Evolutionary conservation across 2,113 vertebrate genomes (phyloP).

Genomic region (Elaphurus davidianus): DNA sequence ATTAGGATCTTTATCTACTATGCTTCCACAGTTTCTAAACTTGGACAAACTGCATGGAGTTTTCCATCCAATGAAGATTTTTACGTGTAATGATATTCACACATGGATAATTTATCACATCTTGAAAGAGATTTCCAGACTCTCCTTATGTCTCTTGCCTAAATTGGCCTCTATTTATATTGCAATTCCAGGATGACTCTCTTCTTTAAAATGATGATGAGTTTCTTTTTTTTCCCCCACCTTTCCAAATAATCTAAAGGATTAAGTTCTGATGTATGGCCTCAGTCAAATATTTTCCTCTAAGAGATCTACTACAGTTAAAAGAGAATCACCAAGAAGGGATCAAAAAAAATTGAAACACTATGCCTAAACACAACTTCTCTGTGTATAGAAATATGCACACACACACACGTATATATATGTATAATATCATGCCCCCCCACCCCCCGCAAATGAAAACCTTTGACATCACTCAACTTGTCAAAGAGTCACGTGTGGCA

Average conservation of each 20-base stretch:
- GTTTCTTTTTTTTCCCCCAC: background rate
- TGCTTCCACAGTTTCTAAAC: background rate
- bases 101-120: background rate
- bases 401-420: background rate
- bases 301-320: background rate
- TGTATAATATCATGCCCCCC: background rate
- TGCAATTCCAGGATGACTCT: background rate
- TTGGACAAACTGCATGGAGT: slow-evolving; percentile 12
- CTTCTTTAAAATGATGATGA: background rate
- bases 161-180: slow-evolving; percentile 42
- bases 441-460: background rate
- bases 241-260: slow-evolving; percentile 14
- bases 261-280: background rate
- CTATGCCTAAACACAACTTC: background rate
- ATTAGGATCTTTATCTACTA: background rate
- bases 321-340: background rate
- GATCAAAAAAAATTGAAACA: background rate
- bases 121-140: slow-evolving; percentile 36
- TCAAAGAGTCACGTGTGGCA: background rate
- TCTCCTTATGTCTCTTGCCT: slow-evolving; percentile 37
- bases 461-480: background rate
- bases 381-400: background rate
- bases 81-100: slow-evolving; percentile 46
- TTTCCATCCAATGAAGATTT: slow-evolving; percentile 11
- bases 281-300: background rate